Evolutionary conservation across 2,113 vertebrate species (phyloP), one percentile per base, ranked within the genome.

Genomic region (Rhabdomys dilectus): DNA sequence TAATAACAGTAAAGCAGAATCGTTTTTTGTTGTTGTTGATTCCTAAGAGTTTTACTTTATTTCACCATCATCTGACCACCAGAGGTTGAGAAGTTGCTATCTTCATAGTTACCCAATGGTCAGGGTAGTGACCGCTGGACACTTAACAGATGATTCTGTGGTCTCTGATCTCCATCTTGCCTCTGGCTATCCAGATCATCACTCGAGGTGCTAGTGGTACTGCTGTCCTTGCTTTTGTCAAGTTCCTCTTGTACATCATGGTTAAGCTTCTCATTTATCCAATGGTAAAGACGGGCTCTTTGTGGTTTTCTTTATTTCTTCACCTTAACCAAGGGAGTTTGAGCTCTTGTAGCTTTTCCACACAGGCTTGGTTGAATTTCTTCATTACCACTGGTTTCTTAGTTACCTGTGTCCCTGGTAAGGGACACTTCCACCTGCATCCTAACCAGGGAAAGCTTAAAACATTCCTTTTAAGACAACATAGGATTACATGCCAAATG

Each of bases 181-280:
- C 12, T 62, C 58, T 62, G 3, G 56, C 11, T 62, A 19, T 84
- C n/a, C 36, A 26, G 5, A 39, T 64, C 26, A 22, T 73, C 36
- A 5, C 6, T 5, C 0, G 77, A 93, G 15, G 21, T 45, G 24
- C 19, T 48, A 34, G 62, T 31, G 24, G 39, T 64, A 42, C 24
- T 64, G 24, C 64, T n/a, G 2, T 16, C 24, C 10, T 48, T 1
- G 2, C 60, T 86, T 66, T 34, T 31, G 2, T 66, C 15, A 19
- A 21, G 16, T 86, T 86, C 26, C 60, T 5, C 36, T 77, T 31
- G n/a, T 2, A 39, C 26, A 9, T 68, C 29, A 7, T 81, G 22
- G 12, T 10, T 36, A 26, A 16, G 6, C 0, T 68, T 3, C n/a
- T 58, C 9, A 0, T 17, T 78, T 11, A 6, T 31, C 19, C 2